These are phyloP conservation scores for Mus spicilegus DNA, from an alignment of 2,113 vertebrate species.

Conservation along the genomic window DNA sequence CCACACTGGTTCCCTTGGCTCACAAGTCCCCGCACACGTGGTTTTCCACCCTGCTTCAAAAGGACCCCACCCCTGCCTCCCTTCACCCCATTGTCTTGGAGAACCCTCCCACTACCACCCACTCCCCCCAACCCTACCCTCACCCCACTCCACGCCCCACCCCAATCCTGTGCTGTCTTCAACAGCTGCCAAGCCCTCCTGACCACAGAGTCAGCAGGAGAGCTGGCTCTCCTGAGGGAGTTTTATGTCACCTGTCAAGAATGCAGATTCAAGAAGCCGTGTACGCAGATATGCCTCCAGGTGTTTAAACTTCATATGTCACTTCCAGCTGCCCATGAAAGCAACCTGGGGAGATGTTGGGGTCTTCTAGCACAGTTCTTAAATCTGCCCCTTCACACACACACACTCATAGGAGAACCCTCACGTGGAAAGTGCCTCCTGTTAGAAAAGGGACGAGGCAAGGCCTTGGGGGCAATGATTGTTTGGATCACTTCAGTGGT, in stretches of 20 bases:
- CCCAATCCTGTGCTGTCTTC: background rate
- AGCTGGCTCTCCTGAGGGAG: rapidly evolving
- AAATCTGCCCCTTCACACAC: no score
- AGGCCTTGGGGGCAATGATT: rapidly evolving
- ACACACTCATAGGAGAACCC: background rate
- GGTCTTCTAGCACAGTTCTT: no score
- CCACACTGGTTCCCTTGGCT: rapidly evolving
- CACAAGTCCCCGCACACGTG: rapidly evolving
- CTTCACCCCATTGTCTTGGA: background rate
- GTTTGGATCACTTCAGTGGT: background rate
- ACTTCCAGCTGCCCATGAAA: background rate
- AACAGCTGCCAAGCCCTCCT: rapidly evolving
- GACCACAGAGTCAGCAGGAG: background rate
- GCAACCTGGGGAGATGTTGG: background rate
- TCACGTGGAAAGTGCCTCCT: background rate
- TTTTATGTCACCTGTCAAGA: background rate
- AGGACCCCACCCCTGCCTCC: rapidly evolving
- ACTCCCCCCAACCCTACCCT: background rate
- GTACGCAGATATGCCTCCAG: rapidly evolving
- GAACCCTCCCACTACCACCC: no score
- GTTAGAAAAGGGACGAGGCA: background rate
- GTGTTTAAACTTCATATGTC: background rate
- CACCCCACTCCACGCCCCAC: no score
- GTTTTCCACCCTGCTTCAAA: rapidly evolving
- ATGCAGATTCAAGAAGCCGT: rapidly evolving